A percentile compares a stretch with the other conserved stretches of the same genome.
phyloP scores from a whole-genome alignment of 2,797 vertebrate genomes.

The Oreonectes daqikongensis region DNA sequence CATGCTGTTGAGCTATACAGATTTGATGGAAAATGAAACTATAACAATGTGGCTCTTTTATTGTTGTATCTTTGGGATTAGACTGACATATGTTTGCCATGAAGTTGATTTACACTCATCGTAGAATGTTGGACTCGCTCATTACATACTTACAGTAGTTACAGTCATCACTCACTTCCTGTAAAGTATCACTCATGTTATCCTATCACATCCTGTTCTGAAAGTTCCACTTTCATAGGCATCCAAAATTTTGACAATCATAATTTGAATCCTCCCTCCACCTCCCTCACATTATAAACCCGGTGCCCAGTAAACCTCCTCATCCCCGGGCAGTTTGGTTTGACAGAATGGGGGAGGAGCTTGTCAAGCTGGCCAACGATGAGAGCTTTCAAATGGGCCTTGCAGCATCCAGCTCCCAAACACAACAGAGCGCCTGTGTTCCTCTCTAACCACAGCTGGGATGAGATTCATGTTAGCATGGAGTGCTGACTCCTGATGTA shows the following conservation, averaged over 20 bases:
- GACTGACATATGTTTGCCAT: background rate
- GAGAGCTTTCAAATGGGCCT: conserved; percentile 43
- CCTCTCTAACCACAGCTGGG: conserved; percentile 37
- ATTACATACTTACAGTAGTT: background rate
- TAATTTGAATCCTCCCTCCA: conserved; percentile 13
- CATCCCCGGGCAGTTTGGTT: conserved; percentile 38
- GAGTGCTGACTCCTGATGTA: conserved; percentile 42
- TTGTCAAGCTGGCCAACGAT: conserved; percentile 46
- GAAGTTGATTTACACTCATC: background rate
- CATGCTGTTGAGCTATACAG: background rate
- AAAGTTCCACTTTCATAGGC: conserved; percentile 19
- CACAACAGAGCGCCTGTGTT: conserved; percentile 49
- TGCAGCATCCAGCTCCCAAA: conserved; percentile 42
- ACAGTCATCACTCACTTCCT: conserved; percentile 3
- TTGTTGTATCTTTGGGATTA: background rate
- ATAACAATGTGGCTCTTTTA: background rate
- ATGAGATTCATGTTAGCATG: conserved; percentile 43
- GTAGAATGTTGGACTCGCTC: background rate
- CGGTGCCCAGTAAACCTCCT: conserved; percentile 25
- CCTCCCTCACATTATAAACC: background rate
- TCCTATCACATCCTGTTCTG: conserved; percentile 26
- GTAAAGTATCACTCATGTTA: conserved; percentile 19
- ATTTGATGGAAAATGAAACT: background rate
- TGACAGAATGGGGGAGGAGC: conserved; percentile 40
- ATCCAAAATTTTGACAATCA: conserved; percentile 26